Base-by-base conservation (phyloP, 1,140 invertebrate genomes). In the Mya arenaria region DNA sequence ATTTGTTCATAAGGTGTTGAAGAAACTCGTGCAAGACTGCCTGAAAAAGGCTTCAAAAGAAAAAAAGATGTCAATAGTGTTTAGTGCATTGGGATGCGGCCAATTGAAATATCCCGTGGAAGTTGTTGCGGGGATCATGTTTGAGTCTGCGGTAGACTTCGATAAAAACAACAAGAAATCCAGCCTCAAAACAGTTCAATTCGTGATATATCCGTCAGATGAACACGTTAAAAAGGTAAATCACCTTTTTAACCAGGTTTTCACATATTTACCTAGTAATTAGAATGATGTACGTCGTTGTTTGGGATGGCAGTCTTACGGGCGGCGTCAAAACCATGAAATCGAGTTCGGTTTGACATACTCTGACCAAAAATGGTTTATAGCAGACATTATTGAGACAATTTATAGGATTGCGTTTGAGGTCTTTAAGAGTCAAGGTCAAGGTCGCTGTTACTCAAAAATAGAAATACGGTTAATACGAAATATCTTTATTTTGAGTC, bases 81-180 rank as follows among this genome's bases (percentile, higher is more conserved):
- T 81, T 71, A 25, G n/a, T 81, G 66, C 78, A 34, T 69, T 81
- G 65, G 78, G 78, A 28, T 69, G 65, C 5, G 78, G 78, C 10
- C 66, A 71, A 30, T 58, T 81, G 2, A 36, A 63, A 10, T 81
- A 81, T 63, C 78, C 78, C 23, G 52, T 37, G n/a, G 39, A 81
- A 37, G 15, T 62, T 3, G 78, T 81, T 44, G 78, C 78, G 19
- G 52, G 25, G 56, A 17, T 62, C 4, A 81, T 81, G 78, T 71
- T 60, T 34, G 34, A 81, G 13, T 36, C 52, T 28, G 66, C 52
- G 0, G 36, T 71, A 19, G 52, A 63, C 6, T 81, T 71, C 25
- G 78, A 71, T 41, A 23, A 23, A 0, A 62, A 36, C 10, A 37
- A 81, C 52, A 34, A 52, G 44, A 23, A 69, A 30, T 44, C 66